Evolutionary conservation across 2,888 invertebrate species (phyloP).

Genomic region (Cyclophora punctaria): DNA sequence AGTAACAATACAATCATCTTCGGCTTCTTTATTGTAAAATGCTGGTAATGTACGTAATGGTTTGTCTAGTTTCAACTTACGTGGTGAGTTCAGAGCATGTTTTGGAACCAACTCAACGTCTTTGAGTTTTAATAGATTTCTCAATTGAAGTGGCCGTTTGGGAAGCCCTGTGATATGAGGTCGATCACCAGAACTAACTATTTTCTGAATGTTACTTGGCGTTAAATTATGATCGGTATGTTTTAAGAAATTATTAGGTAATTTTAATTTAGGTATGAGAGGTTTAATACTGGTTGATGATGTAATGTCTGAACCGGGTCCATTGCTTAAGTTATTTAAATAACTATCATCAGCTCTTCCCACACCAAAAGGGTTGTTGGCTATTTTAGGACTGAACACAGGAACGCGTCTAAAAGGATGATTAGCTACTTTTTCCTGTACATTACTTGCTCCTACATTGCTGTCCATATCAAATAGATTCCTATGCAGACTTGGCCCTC

Average conservation of each 20-base stretch:
- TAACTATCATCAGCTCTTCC: too few relatives aligned
- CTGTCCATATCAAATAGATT: conserved; percentile 39
- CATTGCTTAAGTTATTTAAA: too few relatives aligned
- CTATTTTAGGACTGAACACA: conserved; percentile 1
- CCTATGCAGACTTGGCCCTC: conserved; percentile 18
- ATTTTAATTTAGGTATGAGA: conserved; percentile 18
- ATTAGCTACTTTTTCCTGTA: conserved; percentile 28
- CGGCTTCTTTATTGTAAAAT: background rate
- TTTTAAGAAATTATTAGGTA: conserved; percentile 6
- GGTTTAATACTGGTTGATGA: background rate
- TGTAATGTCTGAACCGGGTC: too few relatives aligned
- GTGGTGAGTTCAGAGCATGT: background rate
- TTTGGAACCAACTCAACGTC: conserved; percentile 33
- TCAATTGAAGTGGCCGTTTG: conserved; percentile 22
- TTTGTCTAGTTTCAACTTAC: conserved; percentile 4
- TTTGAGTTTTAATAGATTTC: conserved; percentile 38
- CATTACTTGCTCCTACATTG: conserved; percentile 36
- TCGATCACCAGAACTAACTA: conserved; percentile 1
- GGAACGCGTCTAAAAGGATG: background rate
- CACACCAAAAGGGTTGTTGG: background rate
- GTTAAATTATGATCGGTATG: conserved; percentile 16
- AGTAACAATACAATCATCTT: too few relatives aligned
- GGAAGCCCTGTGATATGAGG: conserved; percentile 1
- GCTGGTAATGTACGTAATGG: conserved; percentile 3
- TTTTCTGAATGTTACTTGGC: conserved; percentile 16